Conservation (phyloP, 2,888 invertebrate species). For the Galerucella nymphaeae region DNA sequence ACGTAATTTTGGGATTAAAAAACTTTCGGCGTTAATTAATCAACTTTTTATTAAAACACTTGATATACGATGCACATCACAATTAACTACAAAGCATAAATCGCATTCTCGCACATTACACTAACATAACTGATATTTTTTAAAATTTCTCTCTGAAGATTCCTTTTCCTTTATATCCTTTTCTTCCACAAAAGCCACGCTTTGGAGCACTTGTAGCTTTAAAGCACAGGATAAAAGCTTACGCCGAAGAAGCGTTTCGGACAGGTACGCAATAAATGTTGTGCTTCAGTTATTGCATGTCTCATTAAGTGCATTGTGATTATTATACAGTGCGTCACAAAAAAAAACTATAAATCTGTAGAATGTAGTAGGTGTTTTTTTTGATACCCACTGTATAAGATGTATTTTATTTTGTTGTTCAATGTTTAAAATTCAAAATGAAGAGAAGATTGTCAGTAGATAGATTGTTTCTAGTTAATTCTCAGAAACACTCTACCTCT, state of each 20-base stretch:
- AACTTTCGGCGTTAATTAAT: not conserved
- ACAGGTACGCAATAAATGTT: slow-evolving; percentile 53
- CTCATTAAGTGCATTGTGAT: slow-evolving; percentile 5
- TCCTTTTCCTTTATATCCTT: slow-evolving; percentile 40
- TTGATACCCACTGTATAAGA: not conserved
- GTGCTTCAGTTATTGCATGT: slow-evolving; percentile 48
- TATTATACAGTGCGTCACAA: slow-evolving; percentile 20
- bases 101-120: slow-evolving; percentile 50
- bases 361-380: too few species aligned
- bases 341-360: not conserved
- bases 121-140: slow-evolving; percentile 49
- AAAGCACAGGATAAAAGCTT: slow-evolving; percentile 55
- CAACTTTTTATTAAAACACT: not conserved
- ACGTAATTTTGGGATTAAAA: not conserved
- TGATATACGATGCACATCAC: slow-evolving; percentile 59
- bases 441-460: not conserved
- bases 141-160: slow-evolving; percentile 19
- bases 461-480: not conserved
- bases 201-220: slow-evolving; percentile 51
- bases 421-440: not conserved
- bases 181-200: slow-evolving; percentile 45
- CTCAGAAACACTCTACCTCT: not conserved
- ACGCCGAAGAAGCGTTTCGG: slow-evolving; percentile 47
- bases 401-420: not conserved
- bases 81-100: slow-evolving; percentile 51